phyloP scores from a whole-genome alignment of 1,140 invertebrate genomes.

The Dolichoris vasculosae region DNA sequence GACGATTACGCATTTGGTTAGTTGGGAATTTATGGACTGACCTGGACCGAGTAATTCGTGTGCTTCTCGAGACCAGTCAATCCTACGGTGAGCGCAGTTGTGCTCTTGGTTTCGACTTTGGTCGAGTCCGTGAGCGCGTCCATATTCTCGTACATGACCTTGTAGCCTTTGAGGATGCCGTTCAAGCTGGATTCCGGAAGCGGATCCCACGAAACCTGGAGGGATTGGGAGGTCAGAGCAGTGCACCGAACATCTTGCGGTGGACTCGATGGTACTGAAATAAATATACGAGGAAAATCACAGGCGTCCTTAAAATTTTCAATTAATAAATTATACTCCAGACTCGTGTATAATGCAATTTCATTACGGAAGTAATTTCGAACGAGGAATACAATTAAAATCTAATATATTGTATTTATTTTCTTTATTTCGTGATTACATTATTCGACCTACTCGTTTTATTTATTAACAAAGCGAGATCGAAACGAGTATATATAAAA shows the following conservation, averaged over 20 bases:
- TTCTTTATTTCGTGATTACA: too few relatives aligned
- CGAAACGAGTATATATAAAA: too few relatives aligned
- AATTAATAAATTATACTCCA: background rate
- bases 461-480: too few relatives aligned
- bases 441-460: too few relatives aligned
- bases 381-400: background rate
- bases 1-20: too few relatives aligned
- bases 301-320: background rate
- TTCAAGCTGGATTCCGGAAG: slow-evolving; percentile 87
- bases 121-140: slow-evolving; percentile 65
- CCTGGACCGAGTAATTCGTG: slow-evolving; percentile 95
- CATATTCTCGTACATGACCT: slow-evolving; percentile 82
- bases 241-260: slow-evolving; percentile 86
- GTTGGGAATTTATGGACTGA: too few relatives aligned
- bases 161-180: slow-evolving; percentile 91
- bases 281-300: background rate
- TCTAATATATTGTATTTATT: background rate
- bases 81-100: slow-evolving; percentile 80
- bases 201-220: slow-evolving; percentile 91
- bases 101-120: slow-evolving; percentile 78
- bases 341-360: background rate
- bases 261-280: slow-evolving; percentile 83
- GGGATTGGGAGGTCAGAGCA: slow-evolving; percentile 86
- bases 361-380: background rate
- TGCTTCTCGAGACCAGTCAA: slow-evolving; percentile 84